Evolutionary conservation across 2,113 vertebrate genomes (phyloP).

Genomic region (Percopsis transmontana): DNA sequence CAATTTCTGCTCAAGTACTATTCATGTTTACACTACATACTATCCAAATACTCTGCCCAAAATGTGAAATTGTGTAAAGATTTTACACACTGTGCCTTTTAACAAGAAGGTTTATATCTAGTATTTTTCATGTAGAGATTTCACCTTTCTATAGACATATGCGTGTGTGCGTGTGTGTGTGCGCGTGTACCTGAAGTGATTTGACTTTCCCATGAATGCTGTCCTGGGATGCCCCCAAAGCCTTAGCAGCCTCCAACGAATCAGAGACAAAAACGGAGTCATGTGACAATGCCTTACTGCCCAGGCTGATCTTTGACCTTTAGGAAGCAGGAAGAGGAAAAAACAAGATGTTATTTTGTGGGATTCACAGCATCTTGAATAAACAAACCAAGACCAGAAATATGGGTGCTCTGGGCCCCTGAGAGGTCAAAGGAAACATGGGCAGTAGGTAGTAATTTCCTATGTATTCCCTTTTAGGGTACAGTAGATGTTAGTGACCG

Average conservation of each 20-base stretch:
- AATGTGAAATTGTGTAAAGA: no score
- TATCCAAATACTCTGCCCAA: no score
- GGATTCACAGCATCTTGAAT: slow-evolving; percentile 7
- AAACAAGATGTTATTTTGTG: slow-evolving; percentile 12
- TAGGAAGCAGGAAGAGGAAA: slow-evolving; percentile 39
- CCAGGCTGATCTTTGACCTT: slow-evolving; percentile 83
- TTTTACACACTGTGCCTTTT: no score
- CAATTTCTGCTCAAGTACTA: no score
- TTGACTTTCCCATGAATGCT: slow-evolving; percentile 85
- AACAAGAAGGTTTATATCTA: no score
- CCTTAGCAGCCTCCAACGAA: slow-evolving; percentile 67
- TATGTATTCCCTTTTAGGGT: neutral
- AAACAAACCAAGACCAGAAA: neutral
- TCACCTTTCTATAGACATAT: neutral
- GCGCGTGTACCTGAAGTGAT: slow-evolving; percentile 81
- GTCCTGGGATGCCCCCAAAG: slow-evolving; percentile 78
- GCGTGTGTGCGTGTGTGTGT: slow-evolving; percentile 7
- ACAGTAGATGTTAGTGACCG: neutral
- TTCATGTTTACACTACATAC: no score
- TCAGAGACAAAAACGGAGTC: slow-evolving; percentile 88
- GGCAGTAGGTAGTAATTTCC: neutral
- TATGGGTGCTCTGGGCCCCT: neutral
- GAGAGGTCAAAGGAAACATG: no score
- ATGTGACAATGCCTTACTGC: slow-evolving; percentile 87
- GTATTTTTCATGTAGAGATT: neutral